Evolutionary conservation across 2,888 invertebrate species (phyloP), one percentile per base, ranked within the genome.

Genomic region (Scrobipalpa atriplicella): DNA sequence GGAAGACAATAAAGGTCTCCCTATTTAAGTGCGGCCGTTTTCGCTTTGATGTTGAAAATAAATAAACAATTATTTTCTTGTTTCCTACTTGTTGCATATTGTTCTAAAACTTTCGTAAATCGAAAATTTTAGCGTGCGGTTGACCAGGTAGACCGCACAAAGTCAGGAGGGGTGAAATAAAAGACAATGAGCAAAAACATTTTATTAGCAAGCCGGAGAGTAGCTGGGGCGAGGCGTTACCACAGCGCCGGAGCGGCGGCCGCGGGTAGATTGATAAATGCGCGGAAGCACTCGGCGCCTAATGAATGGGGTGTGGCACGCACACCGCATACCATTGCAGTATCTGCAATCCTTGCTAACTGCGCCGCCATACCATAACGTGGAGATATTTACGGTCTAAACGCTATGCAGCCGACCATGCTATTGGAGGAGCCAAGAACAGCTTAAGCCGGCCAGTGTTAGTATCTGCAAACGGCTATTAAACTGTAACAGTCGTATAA

Each of bases 261-360:
- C 81, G 81, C 74, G 83, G 81, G 84, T 82, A 83, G 90, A 89
- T 89, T 92, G 92, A 91, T 91, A 91, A 90, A 92, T 90, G 89
- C 86, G 85, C 89, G 90, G 90, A 92, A 91, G 89, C 91, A 91
- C 91, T 92, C 89, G 84, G 80, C 85, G 79, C 79, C 87, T 90
- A 91, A 90, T 91, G 90, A 91, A 91, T 89, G 87, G 90, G 89
- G 90, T 88, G 90, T 87, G 88, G 89, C 90, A 89, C 90, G 90
- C 89, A 88, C 84, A 73, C 84, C 80, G 85, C 81, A 82, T 82
- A 81, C 84, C 82, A 78, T 78, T 84, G 85, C 87, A 85, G 79
- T 85, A 83, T 85, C 84, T 84, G 84, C 85, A 85, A 82, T 80
- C 84, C 85, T 82, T 79, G 81, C 82, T 83, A 81, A 83, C 82